Evolutionary conservation across 2,797 vertebrate genomes (phyloP).

Genomic region (Pempheris klunzingeri): DNA sequence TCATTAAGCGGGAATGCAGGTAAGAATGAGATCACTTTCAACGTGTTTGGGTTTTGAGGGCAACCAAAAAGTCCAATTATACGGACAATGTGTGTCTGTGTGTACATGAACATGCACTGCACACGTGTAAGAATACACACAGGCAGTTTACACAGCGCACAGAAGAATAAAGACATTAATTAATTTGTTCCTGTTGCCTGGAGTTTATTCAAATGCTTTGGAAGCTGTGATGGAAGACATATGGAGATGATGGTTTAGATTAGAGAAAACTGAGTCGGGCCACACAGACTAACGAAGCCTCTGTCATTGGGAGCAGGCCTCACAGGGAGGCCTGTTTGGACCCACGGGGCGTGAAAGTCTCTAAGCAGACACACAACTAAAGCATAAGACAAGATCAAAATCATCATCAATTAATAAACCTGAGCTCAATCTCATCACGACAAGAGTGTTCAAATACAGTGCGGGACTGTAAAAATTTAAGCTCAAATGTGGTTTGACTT

Average conservation of each 20-base stretch:
- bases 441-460: conserved; percentile 19
- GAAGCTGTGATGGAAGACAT: conserved; percentile 84
- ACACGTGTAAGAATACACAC: conserved; percentile 27
- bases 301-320: conserved; percentile 70
- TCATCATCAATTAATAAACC: conserved; percentile 41
- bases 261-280: conserved; percentile 66
- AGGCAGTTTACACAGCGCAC: conserved; percentile 61
- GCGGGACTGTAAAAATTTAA: background rate
- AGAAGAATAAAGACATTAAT: conserved; percentile 79
- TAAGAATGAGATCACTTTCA: conserved; percentile 77
- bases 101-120: conserved; percentile 6
- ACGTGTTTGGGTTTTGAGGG: conserved; percentile 52
- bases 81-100: conserved; percentile 32
- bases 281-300: conserved; percentile 81
- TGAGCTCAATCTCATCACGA: conserved; percentile 38
- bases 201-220: conserved; percentile 79
- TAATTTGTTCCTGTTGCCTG: conserved; percentile 84
- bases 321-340: conserved; percentile 66
- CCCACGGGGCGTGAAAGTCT: conserved; percentile 64
- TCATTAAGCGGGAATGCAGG: conserved; percentile 82
- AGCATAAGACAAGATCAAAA: conserved; percentile 36
- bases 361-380: conserved; percentile 30
- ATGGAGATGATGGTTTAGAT: conserved; percentile 83
- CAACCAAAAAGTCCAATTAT: conserved; percentile 56
- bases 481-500: conserved; percentile 11